Evolutionary conservation across 2,888 invertebrate genomes (phyloP).

Genomic region (Aphelenchoides bicaudatus): DNA sequence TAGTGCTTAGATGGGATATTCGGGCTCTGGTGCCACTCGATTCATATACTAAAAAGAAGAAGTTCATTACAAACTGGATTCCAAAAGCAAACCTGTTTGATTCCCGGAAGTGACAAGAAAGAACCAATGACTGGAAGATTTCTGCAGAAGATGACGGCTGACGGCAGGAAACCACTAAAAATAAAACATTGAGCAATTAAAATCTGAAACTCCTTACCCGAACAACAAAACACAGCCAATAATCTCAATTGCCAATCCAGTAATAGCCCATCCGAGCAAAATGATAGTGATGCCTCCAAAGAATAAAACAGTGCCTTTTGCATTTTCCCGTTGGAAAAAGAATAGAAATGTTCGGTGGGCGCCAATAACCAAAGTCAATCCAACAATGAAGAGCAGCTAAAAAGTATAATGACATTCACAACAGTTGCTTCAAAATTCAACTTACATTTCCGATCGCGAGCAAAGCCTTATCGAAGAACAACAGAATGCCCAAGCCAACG

Average conservation of each 20-base stretch:
- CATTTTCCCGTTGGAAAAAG: slow-evolving; percentile 81
- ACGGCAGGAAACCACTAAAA: slow-evolving; percentile 90
- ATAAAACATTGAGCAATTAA: slow-evolving; percentile 8
- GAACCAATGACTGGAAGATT: slow-evolving; percentile 86
- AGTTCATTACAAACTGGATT: not conserved
- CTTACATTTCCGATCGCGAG: slow-evolving; percentile 97
- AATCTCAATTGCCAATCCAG: slow-evolving; percentile 91
- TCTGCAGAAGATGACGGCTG: slow-evolving; percentile 87
- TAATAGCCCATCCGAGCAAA: slow-evolving; percentile 86
- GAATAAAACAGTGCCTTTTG: slow-evolving; percentile 46
- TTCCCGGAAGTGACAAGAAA: slow-evolving; percentile 80
- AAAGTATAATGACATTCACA: slow-evolving; percentile 60
- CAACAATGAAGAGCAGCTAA: slow-evolving; percentile 90
- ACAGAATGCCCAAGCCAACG: slow-evolving; percentile 82
- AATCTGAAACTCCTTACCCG: slow-evolving; percentile 62
- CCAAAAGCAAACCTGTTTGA: slow-evolving; percentile 72
- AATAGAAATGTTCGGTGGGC: slow-evolving; percentile 89
- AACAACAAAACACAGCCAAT: slow-evolving; percentile 82
- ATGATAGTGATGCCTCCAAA: slow-evolving; percentile 78
- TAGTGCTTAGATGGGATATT: slow-evolving; percentile 51
- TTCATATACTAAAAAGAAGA: slow-evolving; percentile 50
- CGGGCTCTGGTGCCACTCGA: slow-evolving; percentile 56
- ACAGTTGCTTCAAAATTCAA: not conserved
- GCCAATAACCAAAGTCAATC: slow-evolving; percentile 91
- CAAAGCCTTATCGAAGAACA: slow-evolving; percentile 92